Evolutionary conservation across 2,888 invertebrate species (phyloP).

Genomic region (Mythimna albipuncta): DNA sequence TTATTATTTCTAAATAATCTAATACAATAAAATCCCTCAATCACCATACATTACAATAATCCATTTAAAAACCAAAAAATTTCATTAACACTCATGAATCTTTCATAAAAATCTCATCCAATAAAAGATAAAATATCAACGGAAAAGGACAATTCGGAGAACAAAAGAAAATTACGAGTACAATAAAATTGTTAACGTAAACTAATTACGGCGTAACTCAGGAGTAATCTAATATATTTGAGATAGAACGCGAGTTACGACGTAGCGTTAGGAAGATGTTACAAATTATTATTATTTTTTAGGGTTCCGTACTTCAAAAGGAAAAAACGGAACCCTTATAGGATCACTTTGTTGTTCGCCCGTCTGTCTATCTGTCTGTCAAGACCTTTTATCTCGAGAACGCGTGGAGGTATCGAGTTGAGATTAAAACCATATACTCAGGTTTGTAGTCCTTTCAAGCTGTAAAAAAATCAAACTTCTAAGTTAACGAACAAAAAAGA

Average conservation of each 20-base stretch:
- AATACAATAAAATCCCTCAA: not conserved
- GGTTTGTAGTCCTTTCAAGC: too few species aligned
- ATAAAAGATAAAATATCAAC: constrained; percentile 44
- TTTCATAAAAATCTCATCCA: constrained; percentile 34
- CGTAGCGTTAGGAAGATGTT: constrained; percentile 27
- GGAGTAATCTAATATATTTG: constrained; percentile 66
- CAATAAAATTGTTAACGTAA: constrained; percentile 71
- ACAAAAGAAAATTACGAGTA: constrained; percentile 58
- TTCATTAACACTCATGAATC: constrained; percentile 19
- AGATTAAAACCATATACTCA: too few species aligned
- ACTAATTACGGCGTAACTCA: constrained; percentile 68
- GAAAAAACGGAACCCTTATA: too few species aligned
- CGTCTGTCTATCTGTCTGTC: too few species aligned
- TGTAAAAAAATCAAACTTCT: too few species aligned
- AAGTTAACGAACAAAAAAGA: too few species aligned
- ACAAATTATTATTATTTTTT: not conserved
- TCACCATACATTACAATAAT: constrained; percentile 16
- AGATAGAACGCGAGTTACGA: constrained; percentile 27
- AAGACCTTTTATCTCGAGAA: too few species aligned
- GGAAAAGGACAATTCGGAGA: constrained; percentile 52
- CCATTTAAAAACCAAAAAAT: not conserved
- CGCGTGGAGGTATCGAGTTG: too few species aligned
- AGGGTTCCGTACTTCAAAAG: too few species aligned
- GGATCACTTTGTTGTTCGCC: too few species aligned
- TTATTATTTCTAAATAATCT: not conserved